Base-by-base conservation (phyloP, 2,888 invertebrate genomes). In the Lepidochrysops patricia region DNA sequence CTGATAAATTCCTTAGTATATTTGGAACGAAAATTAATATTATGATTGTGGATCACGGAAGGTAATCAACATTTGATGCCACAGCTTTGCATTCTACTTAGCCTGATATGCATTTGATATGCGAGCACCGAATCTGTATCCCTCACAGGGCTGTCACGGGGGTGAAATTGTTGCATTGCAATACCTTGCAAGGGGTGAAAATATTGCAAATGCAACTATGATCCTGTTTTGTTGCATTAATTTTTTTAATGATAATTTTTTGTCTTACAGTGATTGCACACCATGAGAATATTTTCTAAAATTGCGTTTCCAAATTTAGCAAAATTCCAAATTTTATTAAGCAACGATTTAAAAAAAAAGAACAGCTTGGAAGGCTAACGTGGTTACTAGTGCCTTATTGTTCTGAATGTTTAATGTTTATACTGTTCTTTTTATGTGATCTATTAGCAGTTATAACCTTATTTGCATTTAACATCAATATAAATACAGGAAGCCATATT, bases 61-160 rank as follows among this genome's bases (percentile, higher is more conserved):
- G 43, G 43, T 23, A 12, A 43, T 43, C 19, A 43, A 43, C 43
- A 43, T 23, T 43, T 43, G 19, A 43, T 12, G 43, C 43, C 12
- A 19, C 19, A 19, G 43, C 43, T 43, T 43, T 43, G 43, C 15
- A 43, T 43, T 43, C 43, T 43, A 43, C 43, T 43, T 43, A 43
- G 43, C 19, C 43, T 43, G 19, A 43, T 43, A 43, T 43, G 43
- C 43, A 43, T 43, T 43, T 43, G 43, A 43, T 43, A 43, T 43
- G 43, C 43, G 43, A 43, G 43, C 43, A 43, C 43, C 43, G 43
- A 43, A 43, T 43, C 43, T 43, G 43, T 19, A 43, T 43, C 43
- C 43, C 19, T 7, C 43, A 19, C 43, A 43, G 43, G 43, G 43
- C 43, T 43, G 43, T 43, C 43, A 19, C 43, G 9, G 19, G 19